These are phyloP conservation scores for Pygmarrhopalites habei DNA, from an alignment of 1,140 invertebrate genomes.

Conservation along the genomic window DNA sequence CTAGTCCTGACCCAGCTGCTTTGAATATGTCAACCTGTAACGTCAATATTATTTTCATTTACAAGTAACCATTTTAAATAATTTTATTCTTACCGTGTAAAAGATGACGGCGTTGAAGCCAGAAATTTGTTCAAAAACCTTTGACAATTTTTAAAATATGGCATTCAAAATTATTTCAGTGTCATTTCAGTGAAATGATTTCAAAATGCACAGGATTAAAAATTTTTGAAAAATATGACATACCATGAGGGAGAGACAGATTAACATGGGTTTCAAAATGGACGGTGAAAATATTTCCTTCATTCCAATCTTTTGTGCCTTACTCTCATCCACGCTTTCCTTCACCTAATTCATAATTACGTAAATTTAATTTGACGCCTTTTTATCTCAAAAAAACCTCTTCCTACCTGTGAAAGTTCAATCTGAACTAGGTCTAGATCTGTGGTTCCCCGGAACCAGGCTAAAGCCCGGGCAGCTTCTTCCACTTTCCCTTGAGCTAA, in stretches of 20 bases:
- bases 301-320: not conserved
- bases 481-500: slow-evolving; percentile 40
- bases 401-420: slow-evolving; percentile 13
- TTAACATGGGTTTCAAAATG: slow-evolving; percentile 21
- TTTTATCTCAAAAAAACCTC: too few relatives aligned
- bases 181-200: too few relatives aligned
- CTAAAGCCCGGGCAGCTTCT: slow-evolving; percentile 40
- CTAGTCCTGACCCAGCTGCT: slow-evolving; percentile 52
- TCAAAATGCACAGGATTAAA: too few relatives aligned
- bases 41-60: too few relatives aligned
- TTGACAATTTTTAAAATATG: too few relatives aligned
- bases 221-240: too few relatives aligned
- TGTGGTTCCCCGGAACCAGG: slow-evolving; percentile 22
- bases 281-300: slow-evolving; percentile 7
- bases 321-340: slow-evolving; percentile 6
- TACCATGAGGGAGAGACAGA: slow-evolving; percentile 21
- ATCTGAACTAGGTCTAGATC: slow-evolving; percentile 1
- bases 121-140: slow-evolving; percentile 44
- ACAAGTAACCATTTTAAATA: too few relatives aligned
- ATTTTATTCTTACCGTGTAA: too few relatives aligned
- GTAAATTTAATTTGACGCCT: not conserved
- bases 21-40: slow-evolving; percentile 66
- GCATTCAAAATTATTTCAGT: too few relatives aligned
- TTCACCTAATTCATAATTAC: not conserved
- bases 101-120: slow-evolving; percentile 82